A percentile compares a stretch with the other conserved stretches of the same genome.
Conservation (phyloP, 1,140 invertebrate species). For the Periplaneta americana region DNA sequence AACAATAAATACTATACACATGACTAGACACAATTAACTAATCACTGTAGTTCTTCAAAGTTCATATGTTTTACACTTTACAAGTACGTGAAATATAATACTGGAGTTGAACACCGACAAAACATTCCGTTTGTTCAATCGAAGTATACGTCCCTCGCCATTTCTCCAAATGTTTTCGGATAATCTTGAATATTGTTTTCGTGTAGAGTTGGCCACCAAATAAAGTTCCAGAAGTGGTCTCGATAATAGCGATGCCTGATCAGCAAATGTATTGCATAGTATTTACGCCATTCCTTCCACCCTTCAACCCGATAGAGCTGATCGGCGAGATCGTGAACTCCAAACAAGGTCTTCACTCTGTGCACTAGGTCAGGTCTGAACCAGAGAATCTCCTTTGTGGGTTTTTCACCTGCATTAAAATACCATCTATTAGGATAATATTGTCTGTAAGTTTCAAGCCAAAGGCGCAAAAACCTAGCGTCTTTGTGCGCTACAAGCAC, state of each 20-base stretch:
- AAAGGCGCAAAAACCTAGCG: slow-evolving; percentile 18
- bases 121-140: too few species aligned
- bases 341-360: not conserved
- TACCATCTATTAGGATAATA: slow-evolving; percentile 13
- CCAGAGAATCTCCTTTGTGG: slow-evolving; percentile 10
- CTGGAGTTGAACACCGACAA: too few species aligned
- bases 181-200: slow-evolving; percentile 16
- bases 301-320: not conserved
- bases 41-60: too few species aligned
- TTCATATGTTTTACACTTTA: too few species aligned
- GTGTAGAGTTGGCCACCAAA: slow-evolving; percentile 1
- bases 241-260: not conserved
- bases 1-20: too few species aligned
- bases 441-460: slow-evolving; percentile 16
- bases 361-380: slow-evolving; percentile 18
- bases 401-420: slow-evolving; percentile 19
- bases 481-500: slow-evolving; percentile 21
- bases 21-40: too few species aligned
- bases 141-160: slow-evolving; percentile 15
- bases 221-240: not conserved
- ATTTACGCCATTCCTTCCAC: not conserved
- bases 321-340: not conserved
- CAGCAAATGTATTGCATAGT: not conserved
- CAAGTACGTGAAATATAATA: too few species aligned
- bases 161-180: slow-evolving; percentile 16